Conservation (phyloP, 2,797 vertebrate genomes). For the Microhierax caerulescens region DNA sequence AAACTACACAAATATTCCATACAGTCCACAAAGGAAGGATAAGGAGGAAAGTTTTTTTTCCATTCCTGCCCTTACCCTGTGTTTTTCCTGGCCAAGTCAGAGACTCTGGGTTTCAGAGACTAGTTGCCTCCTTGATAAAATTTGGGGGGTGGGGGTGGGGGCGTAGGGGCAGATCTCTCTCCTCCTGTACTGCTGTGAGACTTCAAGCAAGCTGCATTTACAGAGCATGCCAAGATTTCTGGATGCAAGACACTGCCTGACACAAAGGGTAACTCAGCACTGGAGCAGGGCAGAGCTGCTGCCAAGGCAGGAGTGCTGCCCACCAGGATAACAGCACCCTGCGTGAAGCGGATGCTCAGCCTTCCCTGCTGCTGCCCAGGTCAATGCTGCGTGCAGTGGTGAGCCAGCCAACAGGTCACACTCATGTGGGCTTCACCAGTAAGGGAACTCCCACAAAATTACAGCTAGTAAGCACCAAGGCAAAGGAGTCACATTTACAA, state of each 20-base stretch:
- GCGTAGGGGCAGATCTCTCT: not conserved
- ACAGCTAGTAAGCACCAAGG: not conserved
- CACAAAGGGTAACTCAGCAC: not conserved
- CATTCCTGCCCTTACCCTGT: not conserved
- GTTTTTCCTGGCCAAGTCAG: not conserved
- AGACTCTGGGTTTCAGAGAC: not conserved
- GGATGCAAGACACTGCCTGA: not conserved
- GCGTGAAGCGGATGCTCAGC: rapidly evolving
- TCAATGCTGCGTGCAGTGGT: rapidly evolving
- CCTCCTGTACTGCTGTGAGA: not conserved
- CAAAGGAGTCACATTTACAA: not conserved
- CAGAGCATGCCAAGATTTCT: not conserved
- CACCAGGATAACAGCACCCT: not conserved
- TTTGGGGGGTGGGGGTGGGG: too few species aligned
- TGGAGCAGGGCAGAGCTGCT: not conserved
- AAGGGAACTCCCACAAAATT: not conserved
- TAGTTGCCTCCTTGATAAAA: not conserved
- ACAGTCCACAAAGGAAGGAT: not conserved
- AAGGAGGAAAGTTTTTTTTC: not conserved
- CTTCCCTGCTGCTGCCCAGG: not conserved
- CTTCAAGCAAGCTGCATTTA: not conserved
- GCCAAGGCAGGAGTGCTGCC: not conserved
- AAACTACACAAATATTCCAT: not conserved
- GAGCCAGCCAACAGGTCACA: not conserved
- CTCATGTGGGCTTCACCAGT: not conserved